Evolutionary conservation across 1,140 invertebrate genomes (phyloP), one percentile per base, ranked within the genome.

Genomic region (Drosophila carrolli): DNA sequence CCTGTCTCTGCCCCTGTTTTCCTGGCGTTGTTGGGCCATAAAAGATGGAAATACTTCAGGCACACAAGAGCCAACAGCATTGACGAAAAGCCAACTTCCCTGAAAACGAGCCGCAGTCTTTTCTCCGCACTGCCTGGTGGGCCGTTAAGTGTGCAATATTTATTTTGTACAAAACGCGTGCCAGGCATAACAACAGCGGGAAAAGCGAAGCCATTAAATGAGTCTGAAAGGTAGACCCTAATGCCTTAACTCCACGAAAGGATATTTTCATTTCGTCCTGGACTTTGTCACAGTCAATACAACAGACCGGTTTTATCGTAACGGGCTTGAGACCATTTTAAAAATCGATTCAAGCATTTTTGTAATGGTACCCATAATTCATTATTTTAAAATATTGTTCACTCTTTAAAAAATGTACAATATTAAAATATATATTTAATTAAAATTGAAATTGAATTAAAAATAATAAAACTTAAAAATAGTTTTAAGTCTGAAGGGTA

Each of bases 71-170:
- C 61, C 75, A 76, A 55, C 47, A 63, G 75, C 83, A 67, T 61
- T 88, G 83, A 86, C 79, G 83, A 73, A 75, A 88, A 88, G 83
- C 78, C 83, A 82, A 88, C 83, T 19, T 63, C 61, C 37, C 14
- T n/a, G 38, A 27, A 35, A 44, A 11, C 14, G 38, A 35, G 32
- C 29, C 10, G 62, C 63, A 47, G 59, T 58, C 37, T 50, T 46
- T 41, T 37, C 23, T 35, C 54, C 53, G 60, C 55, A 44, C 63
- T 72, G 46, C 63, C 74, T 61, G 66, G 57, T 68, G 79, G 51
- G 83, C 79, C 83, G 78, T 89, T 89, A 88, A 88, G 83, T 88
- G 86, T 88, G 83, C 84, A 88, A 88, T 88, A 88, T 88, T 88
- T 88, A 88, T 88, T 83, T 89, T 74, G 84, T 89, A 88, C 83